phyloP scores from a whole-genome alignment of 2,797 vertebrate genomes.

The Aldrovandia affinis region DNA sequence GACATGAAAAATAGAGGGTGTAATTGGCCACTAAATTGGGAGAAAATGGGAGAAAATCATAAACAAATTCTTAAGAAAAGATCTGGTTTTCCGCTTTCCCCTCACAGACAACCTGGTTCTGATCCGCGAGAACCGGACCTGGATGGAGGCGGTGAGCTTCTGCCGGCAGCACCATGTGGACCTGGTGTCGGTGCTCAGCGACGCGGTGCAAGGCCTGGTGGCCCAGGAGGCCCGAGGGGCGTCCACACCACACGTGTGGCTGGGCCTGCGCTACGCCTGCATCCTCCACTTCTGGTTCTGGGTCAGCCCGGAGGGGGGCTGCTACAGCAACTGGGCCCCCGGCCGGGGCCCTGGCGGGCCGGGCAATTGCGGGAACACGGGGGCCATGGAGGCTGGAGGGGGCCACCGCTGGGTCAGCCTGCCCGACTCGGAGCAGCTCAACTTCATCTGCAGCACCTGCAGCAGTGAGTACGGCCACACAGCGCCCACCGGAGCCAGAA shows the following conservation, averaged over 20 bases:
- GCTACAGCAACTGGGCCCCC: constrained; percentile 30
- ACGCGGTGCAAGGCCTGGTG: constrained; percentile 29
- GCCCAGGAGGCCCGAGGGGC: not conserved
- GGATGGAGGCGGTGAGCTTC: constrained; percentile 23
- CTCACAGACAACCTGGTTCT: constrained; percentile 29
- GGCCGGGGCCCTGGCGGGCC: not conserved
- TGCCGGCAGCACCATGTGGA: constrained; percentile 25
- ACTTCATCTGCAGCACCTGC: constrained; percentile 39
- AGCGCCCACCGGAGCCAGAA: too few species aligned
- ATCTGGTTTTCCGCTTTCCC: too few species aligned
- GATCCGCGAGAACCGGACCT: constrained; percentile 31
- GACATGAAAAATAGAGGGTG: too few species aligned
- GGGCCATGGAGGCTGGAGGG: constrained; percentile 8
- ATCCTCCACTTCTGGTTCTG: constrained; percentile 28
- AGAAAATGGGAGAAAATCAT: too few species aligned
- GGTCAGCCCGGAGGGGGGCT: not conserved
- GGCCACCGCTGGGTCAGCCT: constrained; percentile 18
- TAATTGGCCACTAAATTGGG: too few species aligned
- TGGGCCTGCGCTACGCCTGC: constrained; percentile 30
- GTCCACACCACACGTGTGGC: constrained; percentile 34
- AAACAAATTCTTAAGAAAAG: too few species aligned
- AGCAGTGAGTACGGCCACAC: not conserved
- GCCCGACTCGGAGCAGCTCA: not conserved
- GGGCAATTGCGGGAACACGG: not conserved
- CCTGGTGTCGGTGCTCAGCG: constrained; percentile 38